Conservation (phyloP, 2,113 vertebrate species). For the Anguilla japonica region DNA sequence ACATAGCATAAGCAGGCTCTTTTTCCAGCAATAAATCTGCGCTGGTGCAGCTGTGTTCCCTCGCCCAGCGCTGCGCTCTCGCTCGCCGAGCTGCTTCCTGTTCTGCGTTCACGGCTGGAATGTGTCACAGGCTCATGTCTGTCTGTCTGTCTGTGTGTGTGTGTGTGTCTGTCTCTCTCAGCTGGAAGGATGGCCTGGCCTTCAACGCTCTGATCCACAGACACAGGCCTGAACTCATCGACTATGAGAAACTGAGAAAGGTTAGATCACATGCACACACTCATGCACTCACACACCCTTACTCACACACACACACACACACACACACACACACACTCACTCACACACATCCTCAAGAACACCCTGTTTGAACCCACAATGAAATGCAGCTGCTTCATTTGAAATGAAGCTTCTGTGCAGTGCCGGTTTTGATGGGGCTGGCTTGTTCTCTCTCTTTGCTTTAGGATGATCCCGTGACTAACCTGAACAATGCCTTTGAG, state of each 20-base stretch:
- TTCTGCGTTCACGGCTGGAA: background rate
- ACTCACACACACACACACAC: background rate
- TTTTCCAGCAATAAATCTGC: background rate
- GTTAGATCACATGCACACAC: conserved; percentile 50
- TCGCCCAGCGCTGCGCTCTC: background rate
- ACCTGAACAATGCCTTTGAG: conserved; percentile 81
- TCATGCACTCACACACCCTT: background rate
- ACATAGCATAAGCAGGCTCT: background rate
- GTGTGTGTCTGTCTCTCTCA: conserved; percentile 43
- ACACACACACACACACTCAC: background rate
- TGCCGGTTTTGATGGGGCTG: background rate
- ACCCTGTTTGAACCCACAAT: background rate
- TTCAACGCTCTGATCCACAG: conserved; percentile 95
- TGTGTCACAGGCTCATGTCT: background rate
- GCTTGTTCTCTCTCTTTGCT: conserved; percentile 2
- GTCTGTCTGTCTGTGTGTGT: background rate
- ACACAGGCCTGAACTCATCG: conserved; percentile 90
- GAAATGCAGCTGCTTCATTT: background rate
- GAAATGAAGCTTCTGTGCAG: background rate
- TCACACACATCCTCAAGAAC: background rate
- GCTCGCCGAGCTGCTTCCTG: background rate
- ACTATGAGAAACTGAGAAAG: conserved; percentile 93
- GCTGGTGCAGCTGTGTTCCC: background rate
- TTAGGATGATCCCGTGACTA: conserved; percentile 76
- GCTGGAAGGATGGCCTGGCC: conserved; percentile 95